phyloP scores from a whole-genome alignment of 2,888 invertebrate species.

The Cephalotes varians region DNA sequence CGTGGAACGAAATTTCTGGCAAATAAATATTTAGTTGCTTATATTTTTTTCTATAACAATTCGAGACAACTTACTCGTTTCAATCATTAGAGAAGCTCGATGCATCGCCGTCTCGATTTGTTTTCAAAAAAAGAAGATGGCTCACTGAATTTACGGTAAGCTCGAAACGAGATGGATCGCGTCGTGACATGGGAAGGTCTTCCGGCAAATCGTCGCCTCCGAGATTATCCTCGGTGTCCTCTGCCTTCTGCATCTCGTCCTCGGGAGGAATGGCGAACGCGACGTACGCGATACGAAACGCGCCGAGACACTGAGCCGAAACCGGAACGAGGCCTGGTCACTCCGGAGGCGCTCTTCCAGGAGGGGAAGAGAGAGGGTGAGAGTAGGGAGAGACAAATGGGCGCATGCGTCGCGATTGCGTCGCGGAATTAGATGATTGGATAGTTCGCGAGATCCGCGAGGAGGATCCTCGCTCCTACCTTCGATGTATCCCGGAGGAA shows the following conservation, averaged over 20 bases:
- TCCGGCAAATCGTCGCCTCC: not conserved
- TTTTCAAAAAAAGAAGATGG: not conserved
- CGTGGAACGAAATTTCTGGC: not conserved
- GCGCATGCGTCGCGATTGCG: conserved; percentile 64
- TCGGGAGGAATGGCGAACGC: not conserved
- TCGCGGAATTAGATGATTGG: conserved; percentile 39
- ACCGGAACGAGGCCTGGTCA: conserved; percentile 60
- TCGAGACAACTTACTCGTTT: conserved; percentile 28
- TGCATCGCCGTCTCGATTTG: not conserved
- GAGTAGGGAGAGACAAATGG: conserved; percentile 33
- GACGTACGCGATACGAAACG: conserved; percentile 71
- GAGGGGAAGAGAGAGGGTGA: not conserved
- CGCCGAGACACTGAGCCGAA: conserved; percentile 77
- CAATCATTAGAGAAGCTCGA: not conserved
- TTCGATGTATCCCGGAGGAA: not conserved
- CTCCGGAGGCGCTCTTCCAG: conserved; percentile 43
- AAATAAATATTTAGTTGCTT: not conserved
- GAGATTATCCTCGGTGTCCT: not conserved
- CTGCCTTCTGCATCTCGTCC: not conserved
- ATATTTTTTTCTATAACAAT: not conserved
- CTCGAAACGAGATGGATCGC: not conserved
- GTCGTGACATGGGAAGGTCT: not conserved
- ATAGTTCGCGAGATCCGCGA: conserved; percentile 36
- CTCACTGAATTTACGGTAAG: conserved; percentile 15
- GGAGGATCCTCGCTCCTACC: conserved; percentile 1